Evolutionary conservation across 1,140 invertebrate species (phyloP), one percentile per base, ranked within the genome.

Genomic region (Ylistrum balloti): DNA sequence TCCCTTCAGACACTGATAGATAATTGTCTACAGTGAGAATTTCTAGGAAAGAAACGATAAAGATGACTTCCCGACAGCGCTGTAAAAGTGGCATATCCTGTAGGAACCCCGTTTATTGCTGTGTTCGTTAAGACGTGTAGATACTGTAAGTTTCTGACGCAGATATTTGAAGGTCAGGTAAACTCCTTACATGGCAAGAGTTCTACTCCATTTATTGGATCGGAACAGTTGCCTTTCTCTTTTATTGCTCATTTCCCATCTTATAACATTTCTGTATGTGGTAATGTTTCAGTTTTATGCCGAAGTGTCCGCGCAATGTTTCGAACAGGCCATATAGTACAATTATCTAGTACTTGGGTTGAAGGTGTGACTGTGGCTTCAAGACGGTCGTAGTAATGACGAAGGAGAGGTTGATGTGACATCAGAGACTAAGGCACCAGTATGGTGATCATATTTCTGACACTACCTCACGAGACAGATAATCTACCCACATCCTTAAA

Each of bases 211-310:
- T 74, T 74, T 74, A 74, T 74, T 28, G 56, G 56, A 74, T 28
- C 9, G 56, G 56, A 74, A 74, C 56, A 74, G 56, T 74, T 74
- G 56, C 56, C 56, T 74, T 74, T 74, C n/a, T 74, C 28, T 74
- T 74, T 74, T 74, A 74, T 74, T 17, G 56, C n/a, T 28, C n/a
- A 74, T 74, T 74, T 74, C 56, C 22, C 56, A 74, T n/a, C 56
- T 74, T 74, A 74, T 74, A 74, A 28, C 56, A 74, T 74, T 74
- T 74, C 1, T 28, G 56, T 7, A 28, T 74, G 56, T 28, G 56
- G 56, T 74, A 74, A 74, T 74, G 56, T 28, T 28, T 74, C 56
- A n/a, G 28, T 74, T 74, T 74, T 74, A 74, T 74, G 56, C 56
- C 56, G 56, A 7, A 74, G 56, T 17, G 56, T 17, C n/a, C 22